phyloP scores from a whole-genome alignment of 2,113 vertebrate species.

The Plotosus lineatus region DNA sequence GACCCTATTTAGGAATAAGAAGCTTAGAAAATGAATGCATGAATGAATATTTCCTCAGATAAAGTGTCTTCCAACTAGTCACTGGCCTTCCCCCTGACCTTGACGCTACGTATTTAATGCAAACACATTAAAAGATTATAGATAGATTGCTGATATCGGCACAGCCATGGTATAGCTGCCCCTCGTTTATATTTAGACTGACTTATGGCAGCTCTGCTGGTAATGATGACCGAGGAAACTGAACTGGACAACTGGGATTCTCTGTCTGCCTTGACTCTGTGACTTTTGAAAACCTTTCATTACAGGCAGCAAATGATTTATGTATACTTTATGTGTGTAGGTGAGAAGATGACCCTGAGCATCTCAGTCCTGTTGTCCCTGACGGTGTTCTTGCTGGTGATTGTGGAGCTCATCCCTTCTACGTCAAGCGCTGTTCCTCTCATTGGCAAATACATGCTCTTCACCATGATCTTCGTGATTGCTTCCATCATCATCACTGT shows the following conservation, averaged over 20 bases:
- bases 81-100: slow-evolving; percentile 25
- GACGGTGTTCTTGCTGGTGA: slow-evolving; percentile 97
- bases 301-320: not conserved
- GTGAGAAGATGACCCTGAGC: slow-evolving; percentile 98
- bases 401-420: slow-evolving; percentile 96
- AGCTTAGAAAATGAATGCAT: no score
- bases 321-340: slow-evolving; percentile 64
- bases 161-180: not conserved
- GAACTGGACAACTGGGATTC: not conserved
- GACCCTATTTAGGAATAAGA: no score
- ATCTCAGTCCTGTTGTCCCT: slow-evolving; percentile 95
- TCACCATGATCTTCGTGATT: slow-evolving; percentile 98
- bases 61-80: not conserved
- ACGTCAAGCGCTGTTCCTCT: slow-evolving; percentile 94
- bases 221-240: not conserved
- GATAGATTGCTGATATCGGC: slow-evolving; percentile 14
- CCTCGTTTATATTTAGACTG: slow-evolving; percentile 9
- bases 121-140: slow-evolving; percentile 26
- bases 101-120: slow-evolving; percentile 14
- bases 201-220: not conserved
- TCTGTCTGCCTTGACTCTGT: not conserved
- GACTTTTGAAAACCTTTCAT: not conserved
- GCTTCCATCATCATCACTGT: slow-evolving; percentile 96
- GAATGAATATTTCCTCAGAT: no score
- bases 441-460: slow-evolving; percentile 98